A percentile compares a stretch with the other conserved stretches of the same genome.
These are phyloP conservation scores for Decapterus maruadsi DNA, from an alignment of 2,797 vertebrate species.

Conservation along the genomic window DNA sequence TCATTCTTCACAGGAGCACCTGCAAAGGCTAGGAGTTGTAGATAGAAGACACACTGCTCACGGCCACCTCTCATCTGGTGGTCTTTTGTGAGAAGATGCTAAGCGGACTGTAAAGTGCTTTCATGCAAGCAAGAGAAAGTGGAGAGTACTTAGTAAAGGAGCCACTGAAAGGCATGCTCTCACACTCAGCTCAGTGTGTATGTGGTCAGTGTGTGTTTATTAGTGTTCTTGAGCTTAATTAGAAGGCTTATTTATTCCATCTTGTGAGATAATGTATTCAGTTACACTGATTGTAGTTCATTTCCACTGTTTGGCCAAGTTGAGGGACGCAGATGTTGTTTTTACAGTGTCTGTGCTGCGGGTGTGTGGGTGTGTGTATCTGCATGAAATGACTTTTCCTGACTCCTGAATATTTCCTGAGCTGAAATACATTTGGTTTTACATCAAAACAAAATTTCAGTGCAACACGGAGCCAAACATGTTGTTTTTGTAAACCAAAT, in stretches of 20 bases:
- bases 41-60: slow-evolving; percentile 1
- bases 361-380: background rate
- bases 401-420: background rate
- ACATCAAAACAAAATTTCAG: background rate
- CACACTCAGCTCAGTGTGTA: background rate
- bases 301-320: background rate
- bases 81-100: slow-evolving; percentile 35
- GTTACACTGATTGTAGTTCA: background rate
- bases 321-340: background rate
- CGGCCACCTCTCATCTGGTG: slow-evolving; percentile 37
- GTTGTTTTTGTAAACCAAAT: background rate
- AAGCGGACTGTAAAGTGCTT: slow-evolving; percentile 43
- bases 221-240: slow-evolving; percentile 2
- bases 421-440: background rate
- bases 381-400: background rate
- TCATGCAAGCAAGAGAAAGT: slow-evolving; percentile 1
- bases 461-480: background rate
- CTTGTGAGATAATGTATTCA: background rate
- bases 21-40: slow-evolving; percentile 26
- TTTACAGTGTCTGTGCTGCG: background rate
- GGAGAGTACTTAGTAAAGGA: slow-evolving; percentile 15
- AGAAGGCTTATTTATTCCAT: slow-evolving; percentile 1
- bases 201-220: background rate
- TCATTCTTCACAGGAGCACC: slow-evolving; percentile 55
- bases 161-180: background rate